These are phyloP conservation scores for Macrobrachium rosenbergii DNA, from an alignment of 1,140 invertebrate species.

Conservation along the genomic window DNA sequence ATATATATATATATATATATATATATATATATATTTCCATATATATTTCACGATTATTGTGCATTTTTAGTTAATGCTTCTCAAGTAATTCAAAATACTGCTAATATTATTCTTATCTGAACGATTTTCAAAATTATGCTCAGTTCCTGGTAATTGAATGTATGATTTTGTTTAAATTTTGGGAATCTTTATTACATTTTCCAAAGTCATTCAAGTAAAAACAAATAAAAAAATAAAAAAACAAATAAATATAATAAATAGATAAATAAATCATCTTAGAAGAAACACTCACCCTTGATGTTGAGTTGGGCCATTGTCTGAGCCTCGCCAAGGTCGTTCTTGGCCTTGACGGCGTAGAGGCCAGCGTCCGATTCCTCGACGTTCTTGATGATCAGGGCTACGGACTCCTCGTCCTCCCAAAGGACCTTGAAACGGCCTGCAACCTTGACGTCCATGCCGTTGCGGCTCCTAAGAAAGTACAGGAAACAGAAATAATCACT, in stretches of 20 bases:
- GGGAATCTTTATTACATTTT: too few relatives aligned
- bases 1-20: too few relatives aligned
- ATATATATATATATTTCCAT: too few relatives aligned
- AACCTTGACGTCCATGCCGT: conserved; percentile 84
- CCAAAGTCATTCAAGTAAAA: neutral
- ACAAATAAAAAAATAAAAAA: neutral
- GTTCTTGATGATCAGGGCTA: conserved; percentile 92
- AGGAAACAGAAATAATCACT: neutral
- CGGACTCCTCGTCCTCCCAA: conserved; percentile 92
- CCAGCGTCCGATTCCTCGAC: conserved; percentile 86
- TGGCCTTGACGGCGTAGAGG: conserved; percentile 85
- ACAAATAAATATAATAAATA: neutral
- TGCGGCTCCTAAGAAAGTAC: conserved; percentile 76
- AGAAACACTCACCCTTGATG: conserved; percentile 77
- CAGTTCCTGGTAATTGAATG: too few relatives aligned
- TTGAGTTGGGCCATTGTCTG: conserved; percentile 80
- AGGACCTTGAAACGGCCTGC: conserved; percentile 87
- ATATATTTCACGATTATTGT: too few relatives aligned
- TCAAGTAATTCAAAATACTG: too few relatives aligned
- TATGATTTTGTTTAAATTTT: too few relatives aligned
- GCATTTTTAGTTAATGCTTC: too few relatives aligned
- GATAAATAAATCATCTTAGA: too few relatives aligned
- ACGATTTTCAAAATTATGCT: too few relatives aligned
- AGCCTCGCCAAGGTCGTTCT: conserved; percentile 91
- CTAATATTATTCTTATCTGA: too few relatives aligned